phyloP scores from a whole-genome alignment of 2,888 invertebrate genomes.

The Limnephilus lunatus region DNA sequence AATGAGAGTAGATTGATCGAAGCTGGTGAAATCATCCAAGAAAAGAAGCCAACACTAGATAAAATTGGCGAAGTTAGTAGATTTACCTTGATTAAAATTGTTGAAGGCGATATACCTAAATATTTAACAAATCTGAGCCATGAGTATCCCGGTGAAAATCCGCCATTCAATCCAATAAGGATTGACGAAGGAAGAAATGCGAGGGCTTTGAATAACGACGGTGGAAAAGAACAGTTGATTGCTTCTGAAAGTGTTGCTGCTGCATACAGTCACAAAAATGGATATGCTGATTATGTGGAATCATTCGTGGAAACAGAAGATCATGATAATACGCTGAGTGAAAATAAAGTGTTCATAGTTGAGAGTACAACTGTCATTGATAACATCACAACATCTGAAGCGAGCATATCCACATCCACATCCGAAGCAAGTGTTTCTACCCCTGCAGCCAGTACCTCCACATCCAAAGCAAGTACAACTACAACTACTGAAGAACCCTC shows the following conservation, averaged over 20 bases:
- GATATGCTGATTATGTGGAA: constrained; percentile 58
- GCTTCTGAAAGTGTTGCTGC: constrained; percentile 77
- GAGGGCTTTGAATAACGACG: constrained; percentile 73
- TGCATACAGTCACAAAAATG: constrained; percentile 70
- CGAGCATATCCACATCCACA: constrained; percentile 48
- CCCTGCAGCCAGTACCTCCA: not conserved
- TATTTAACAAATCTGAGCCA: constrained; percentile 75
- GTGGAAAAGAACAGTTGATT: constrained; percentile 74
- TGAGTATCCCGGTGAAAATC: constrained; percentile 75
- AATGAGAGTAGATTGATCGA: constrained; percentile 76
- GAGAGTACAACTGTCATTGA: constrained; percentile 56
- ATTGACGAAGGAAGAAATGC: constrained; percentile 77
- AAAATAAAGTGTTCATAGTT: constrained; percentile 46
- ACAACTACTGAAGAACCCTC: constrained; percentile 66
- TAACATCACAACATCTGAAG: constrained; percentile 26
- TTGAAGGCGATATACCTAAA: constrained; percentile 79
- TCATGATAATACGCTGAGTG: constrained; percentile 14
- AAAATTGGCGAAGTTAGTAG: constrained; percentile 85
- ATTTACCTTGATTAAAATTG: constrained; percentile 82
- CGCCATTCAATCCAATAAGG: constrained; percentile 74
- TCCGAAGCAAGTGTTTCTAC: constrained; percentile 53
- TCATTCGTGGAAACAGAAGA: constrained; percentile 52
- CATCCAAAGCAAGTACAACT: constrained; percentile 57
- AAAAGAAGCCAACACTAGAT: constrained; percentile 79
- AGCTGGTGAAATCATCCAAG: constrained; percentile 77